These are phyloP conservation scores for Alcedo atthis DNA, from an alignment of 2,797 vertebrate species.

Conservation along the genomic window DNA sequence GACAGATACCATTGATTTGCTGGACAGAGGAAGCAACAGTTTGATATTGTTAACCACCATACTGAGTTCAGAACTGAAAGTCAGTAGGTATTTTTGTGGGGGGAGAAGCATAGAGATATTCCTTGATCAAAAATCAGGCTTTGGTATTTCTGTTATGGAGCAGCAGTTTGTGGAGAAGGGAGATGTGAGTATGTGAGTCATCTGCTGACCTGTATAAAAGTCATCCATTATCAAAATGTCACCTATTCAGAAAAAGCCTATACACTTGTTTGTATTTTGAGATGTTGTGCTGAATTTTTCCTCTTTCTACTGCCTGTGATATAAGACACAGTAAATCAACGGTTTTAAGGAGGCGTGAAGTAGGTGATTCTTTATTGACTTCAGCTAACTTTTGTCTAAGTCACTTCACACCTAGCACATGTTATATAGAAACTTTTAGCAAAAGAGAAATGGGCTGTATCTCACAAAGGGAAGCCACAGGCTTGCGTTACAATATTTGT, in stretches of 20 bases:
- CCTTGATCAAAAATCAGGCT: neutral
- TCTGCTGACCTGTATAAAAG: neutral
- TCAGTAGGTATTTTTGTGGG: neutral
- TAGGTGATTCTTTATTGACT: neutral
- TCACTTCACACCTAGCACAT: fast-evolving
- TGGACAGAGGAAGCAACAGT: neutral
- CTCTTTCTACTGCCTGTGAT: neutral
- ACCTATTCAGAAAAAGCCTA: neutral
- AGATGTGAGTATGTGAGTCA: neutral
- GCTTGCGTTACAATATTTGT: neutral
- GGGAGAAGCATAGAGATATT: neutral
- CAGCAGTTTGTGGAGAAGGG: neutral
- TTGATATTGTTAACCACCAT: neutral
- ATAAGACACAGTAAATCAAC: neutral
- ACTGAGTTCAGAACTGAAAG: neutral
- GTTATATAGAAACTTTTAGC: neutral
- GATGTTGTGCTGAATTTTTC: neutral
- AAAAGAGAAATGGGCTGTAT: neutral
- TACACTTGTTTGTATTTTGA: neutral
- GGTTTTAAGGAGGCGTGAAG: neutral
- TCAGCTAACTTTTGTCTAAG: neutral
- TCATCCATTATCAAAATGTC: neutral
- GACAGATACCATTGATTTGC: neutral
- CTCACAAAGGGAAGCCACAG: neutral
- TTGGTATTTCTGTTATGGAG: neutral